Percentiles rank a stretch among this genome's conserved stretches.
Evolutionary conservation across 2,888 invertebrate genomes (phyloP).

Genomic region (Drosophila melanosoma): DNA sequence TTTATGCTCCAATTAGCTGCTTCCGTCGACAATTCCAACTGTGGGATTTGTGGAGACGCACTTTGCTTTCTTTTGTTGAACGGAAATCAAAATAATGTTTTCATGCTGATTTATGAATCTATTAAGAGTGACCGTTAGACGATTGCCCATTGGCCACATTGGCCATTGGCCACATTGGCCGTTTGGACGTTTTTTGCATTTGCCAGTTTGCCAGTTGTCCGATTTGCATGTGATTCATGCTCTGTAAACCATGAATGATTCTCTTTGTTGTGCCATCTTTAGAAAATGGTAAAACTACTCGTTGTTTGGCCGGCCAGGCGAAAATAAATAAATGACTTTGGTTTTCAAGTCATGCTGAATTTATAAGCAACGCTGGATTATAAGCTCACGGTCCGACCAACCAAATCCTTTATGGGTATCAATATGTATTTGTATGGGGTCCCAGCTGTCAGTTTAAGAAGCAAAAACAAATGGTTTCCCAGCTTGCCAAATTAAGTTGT

Average conservation of each 20-base stretch:
- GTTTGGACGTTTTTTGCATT: conserved; percentile 24
- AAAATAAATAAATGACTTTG: conserved; percentile 77
- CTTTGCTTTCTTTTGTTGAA: conserved; percentile 64
- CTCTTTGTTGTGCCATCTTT: conserved; percentile 51
- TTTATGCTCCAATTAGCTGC: conserved; percentile 79
- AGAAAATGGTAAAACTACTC: conserved; percentile 59
- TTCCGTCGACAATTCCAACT: conserved; percentile 58
- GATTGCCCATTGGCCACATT: background rate
- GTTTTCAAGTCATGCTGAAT: conserved; percentile 48
- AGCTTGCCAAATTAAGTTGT: conserved; percentile 69
- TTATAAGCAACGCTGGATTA: conserved; percentile 62
- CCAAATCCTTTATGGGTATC: conserved; percentile 64
- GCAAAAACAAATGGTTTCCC: conserved; percentile 69
- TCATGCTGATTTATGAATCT: conserved; percentile 79
- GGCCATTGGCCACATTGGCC: background rate
- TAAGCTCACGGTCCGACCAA: conserved; percentile 49
- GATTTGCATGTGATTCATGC: conserved; percentile 81
- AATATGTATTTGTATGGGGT: conserved; percentile 70
- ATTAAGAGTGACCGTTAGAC: conserved; percentile 68
- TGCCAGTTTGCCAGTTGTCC: conserved; percentile 25
- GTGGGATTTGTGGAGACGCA: conserved; percentile 15
- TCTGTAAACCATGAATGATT: conserved; percentile 82
- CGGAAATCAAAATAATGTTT: conserved; percentile 81
- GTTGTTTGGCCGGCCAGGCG: conserved; percentile 20
- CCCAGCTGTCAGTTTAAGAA: conserved; percentile 56